Conservation (phyloP, 2,113 vertebrate genomes). For the Myotis yumanensis region DNA sequence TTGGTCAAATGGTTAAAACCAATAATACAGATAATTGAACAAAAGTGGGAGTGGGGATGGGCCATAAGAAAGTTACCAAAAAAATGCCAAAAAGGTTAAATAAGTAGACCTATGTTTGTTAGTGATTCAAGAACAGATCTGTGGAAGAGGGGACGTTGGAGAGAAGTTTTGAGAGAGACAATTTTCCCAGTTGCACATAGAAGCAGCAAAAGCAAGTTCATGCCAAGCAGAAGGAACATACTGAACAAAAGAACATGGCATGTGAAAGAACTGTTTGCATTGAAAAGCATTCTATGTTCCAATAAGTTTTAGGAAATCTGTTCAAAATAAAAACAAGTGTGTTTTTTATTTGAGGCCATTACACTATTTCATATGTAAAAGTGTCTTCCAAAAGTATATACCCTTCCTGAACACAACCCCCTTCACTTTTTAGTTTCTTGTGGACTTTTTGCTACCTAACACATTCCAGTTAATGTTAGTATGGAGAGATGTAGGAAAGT, state of each 20-base stretch:
- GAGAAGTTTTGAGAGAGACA: background rate
- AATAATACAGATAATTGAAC: background rate
- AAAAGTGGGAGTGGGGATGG: background rate
- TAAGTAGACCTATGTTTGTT: background rate
- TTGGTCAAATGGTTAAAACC: background rate
- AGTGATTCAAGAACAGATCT: background rate
- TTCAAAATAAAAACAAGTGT: background rate
- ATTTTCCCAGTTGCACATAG: background rate
- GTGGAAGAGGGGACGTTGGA: background rate
- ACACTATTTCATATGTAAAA: background rate
- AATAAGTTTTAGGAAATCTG: background rate
- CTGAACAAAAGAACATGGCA: background rate
- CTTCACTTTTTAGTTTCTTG: background rate
- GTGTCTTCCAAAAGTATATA: background rate
- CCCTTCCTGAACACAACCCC: background rate
- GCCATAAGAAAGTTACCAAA: background rate
- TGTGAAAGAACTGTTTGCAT: background rate
- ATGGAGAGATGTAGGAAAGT: background rate
- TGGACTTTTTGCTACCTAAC: background rate
- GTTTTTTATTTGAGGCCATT: background rate
- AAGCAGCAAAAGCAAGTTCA: background rate
- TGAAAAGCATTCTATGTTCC: background rate
- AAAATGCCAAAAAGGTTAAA: background rate
- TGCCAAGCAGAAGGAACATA: background rate
- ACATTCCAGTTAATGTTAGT: background rate